phyloP scores from a whole-genome alignment of 2,888 invertebrate species.

The Epirrita christyi region DNA sequence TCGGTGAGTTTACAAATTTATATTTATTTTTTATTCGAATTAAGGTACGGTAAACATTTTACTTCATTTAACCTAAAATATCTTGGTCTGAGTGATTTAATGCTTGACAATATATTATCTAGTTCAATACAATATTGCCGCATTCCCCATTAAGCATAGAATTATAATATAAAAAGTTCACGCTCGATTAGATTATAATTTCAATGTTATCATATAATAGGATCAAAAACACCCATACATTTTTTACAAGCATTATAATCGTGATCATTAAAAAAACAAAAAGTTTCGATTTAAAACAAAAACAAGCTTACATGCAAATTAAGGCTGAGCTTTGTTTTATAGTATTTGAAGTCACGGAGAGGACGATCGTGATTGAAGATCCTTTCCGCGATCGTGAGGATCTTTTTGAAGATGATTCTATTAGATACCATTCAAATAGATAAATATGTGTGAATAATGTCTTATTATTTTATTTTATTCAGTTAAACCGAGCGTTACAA shows the following conservation, averaged over 20 bases:
- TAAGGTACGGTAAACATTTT: too few species aligned
- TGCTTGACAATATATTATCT: too few species aligned
- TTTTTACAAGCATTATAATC: constrained; percentile 13
- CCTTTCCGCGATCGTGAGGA: constrained; percentile 71
- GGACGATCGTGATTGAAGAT: constrained; percentile 60
- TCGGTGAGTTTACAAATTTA: constrained; percentile 60
- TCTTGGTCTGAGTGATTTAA: too few species aligned
- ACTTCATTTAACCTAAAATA: too few species aligned
- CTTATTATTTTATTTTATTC: too few species aligned
- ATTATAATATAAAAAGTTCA: background rate
- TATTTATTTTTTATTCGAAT: background rate
- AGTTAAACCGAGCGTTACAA: too few species aligned
- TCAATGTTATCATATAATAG: background rate
- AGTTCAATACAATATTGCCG: background rate
- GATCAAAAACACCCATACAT: constrained; percentile 8
- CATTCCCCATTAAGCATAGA: too few species aligned
- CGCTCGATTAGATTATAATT: background rate
- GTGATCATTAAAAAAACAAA: constrained; percentile 33
- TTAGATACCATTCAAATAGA: constrained; percentile 36
- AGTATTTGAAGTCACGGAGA: constrained; percentile 51
- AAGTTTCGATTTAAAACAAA: constrained; percentile 48
- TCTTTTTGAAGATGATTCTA: constrained; percentile 44
- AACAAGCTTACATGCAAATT: constrained; percentile 54
- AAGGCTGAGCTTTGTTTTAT: constrained; percentile 38
- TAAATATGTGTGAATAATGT: background rate